Base-by-base conservation (phyloP, 2,888 invertebrate genomes). In the Chromoteleia sp. region DNA sequence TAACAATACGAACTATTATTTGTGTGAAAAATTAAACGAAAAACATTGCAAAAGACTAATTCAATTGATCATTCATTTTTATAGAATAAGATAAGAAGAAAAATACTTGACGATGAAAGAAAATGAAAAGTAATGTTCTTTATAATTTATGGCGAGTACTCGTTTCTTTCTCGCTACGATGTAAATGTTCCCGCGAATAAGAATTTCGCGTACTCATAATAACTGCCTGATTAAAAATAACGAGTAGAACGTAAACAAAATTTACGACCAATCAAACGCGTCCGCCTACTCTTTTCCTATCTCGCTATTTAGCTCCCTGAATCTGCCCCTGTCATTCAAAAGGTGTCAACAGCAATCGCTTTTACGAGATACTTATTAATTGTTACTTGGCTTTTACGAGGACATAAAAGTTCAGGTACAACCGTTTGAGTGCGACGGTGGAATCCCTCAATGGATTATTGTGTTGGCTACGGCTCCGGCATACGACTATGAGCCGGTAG, bases 291-390 rank as follows among this genome's bases (percentile, higher is more conserved):
- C 48, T 63, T 75, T 63, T 48, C 36, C 43, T 56, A 59, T 70
- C 73, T 70, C 52, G 48, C 63, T 73, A 70, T 39, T 65, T 48
- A 74, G 56, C 82, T 82, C 59, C 52, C 76, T 82, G 84, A 83
- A 70, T 73, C 77, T 87, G 84, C 88, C 90, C 90, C 91, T 92
- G 90, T 91, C 90, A 92, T 91, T 91, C 90, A 92, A 91, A 92
- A 93, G 92, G 93, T 93, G 93, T 93, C 92, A 92, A 93, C 93
- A 92, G 91, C 92, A 92, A 93, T 93, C 92, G 92, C 92, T 93
- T 93, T 93, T 93, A 93, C 92, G 93, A 92, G 92, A 92, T 92
- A 92, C 92, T 93, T 93, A 93, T 93, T 93, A 93, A 93, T 93
- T 92, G 93, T 93, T 93, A 93, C 92, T 92, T 92, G 91, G 90